phyloP scores from a whole-genome alignment of 2,797 vertebrate genomes.

The Sebastes minor region DNA sequence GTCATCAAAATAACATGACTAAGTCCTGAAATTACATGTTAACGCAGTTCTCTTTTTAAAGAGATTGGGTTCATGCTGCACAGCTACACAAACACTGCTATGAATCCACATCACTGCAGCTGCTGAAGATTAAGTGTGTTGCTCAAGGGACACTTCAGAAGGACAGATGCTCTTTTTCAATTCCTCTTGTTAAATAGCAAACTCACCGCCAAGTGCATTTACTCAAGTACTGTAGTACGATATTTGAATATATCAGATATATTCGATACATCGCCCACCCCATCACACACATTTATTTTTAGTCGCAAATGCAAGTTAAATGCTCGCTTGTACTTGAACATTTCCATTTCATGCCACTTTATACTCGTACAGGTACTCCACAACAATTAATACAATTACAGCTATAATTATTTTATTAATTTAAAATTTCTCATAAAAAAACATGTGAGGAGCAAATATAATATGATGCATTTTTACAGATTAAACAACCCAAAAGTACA shows the following conservation, averaged over 20 bases:
- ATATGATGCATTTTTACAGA: background rate
- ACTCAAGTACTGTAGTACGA: background rate
- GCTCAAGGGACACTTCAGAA: slow-evolving; percentile 58
- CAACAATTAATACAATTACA: background rate
- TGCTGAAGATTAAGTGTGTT: slow-evolving; percentile 42
- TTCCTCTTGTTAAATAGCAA: slow-evolving; percentile 15
- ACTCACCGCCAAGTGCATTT: background rate
- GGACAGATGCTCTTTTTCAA: slow-evolving; percentile 11
- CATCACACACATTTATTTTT: background rate
- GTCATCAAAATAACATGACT: slow-evolving; percentile 25
- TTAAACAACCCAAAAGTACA: background rate
- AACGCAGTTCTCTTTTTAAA: slow-evolving; percentile 7
- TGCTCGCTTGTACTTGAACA: background rate
- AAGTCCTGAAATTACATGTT: slow-evolving; percentile 36
- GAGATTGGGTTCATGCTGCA: slow-evolving; percentile 26
- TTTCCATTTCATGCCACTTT: background rate
- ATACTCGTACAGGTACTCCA: background rate
- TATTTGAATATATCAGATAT: background rate
- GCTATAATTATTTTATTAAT: background rate
- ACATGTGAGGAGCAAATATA: background rate
- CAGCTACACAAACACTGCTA: background rate
- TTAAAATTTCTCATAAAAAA: background rate
- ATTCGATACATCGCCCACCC: background rate
- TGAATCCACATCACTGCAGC: slow-evolving; percentile 51
- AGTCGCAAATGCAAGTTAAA: background rate